Conservation (phyloP, 2,113 vertebrate genomes). For the Urocitellus parryii region DNA sequence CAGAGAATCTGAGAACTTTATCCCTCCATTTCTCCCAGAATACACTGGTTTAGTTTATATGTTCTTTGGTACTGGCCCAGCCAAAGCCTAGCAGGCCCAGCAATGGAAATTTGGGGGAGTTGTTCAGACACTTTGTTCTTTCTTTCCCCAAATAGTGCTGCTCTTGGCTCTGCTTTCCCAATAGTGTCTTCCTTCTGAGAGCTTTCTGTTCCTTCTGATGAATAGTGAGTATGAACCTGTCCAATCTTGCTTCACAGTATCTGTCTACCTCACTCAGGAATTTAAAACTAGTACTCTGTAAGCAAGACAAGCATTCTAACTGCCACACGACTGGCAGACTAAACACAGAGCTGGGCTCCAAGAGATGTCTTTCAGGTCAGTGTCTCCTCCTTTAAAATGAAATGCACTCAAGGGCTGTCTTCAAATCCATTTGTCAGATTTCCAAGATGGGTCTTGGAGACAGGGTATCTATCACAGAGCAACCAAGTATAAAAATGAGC, state of each 20-base stretch:
- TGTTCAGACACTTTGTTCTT: background rate
- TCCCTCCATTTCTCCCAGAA: background rate
- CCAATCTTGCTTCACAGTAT: background rate
- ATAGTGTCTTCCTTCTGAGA: background rate
- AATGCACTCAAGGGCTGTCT: conserved; percentile 13
- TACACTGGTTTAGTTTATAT: background rate
- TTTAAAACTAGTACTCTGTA: background rate
- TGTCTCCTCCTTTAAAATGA: conserved; percentile 45
- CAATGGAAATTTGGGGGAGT: too few relatives aligned
- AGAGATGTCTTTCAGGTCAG: background rate
- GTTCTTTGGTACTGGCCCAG: background rate
- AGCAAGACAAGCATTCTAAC: background rate
- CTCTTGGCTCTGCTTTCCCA: background rate
- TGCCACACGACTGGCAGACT: background rate
- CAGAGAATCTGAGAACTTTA: background rate
- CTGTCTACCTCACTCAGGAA: background rate
- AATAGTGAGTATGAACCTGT: conserved; percentile 28
- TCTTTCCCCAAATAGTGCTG: background rate
- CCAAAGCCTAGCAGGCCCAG: background rate
- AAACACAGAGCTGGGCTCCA: background rate
- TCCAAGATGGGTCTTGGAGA: accelerated
- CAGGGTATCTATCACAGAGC: background rate
- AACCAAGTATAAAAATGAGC: background rate
- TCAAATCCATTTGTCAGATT: conserved; percentile 62
- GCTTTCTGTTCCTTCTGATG: conserved; percentile 60